These are phyloP conservation scores for Ataeniobius toweri DNA, from an alignment of 2,797 vertebrate species.

Conservation along the genomic window DNA sequence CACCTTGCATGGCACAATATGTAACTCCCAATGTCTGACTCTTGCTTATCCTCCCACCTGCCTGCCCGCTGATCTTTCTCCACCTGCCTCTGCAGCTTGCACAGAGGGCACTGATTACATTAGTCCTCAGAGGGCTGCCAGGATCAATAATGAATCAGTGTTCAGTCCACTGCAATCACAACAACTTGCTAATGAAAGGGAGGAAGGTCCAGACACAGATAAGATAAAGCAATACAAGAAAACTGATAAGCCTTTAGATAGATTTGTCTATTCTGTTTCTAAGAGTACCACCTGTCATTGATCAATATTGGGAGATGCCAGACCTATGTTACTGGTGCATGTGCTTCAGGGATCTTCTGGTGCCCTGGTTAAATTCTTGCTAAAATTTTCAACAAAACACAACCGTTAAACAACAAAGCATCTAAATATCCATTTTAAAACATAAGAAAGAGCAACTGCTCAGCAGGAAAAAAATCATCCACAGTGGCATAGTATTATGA, in stretches of 20 bases:
- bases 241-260: slow-evolving; percentile 40
- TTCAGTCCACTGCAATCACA: slow-evolving; percentile 91
- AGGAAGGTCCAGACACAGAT: slow-evolving; percentile 28
- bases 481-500: not conserved
- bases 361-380: not conserved
- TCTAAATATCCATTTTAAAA: not conserved
- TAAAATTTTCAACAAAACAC: not conserved
- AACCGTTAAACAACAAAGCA: not conserved
- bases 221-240: slow-evolving; percentile 25
- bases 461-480: not conserved
- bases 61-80: slow-evolving; percentile 46
- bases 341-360: not conserved
- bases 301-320: slow-evolving; percentile 44
- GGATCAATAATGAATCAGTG: slow-evolving; percentile 87
- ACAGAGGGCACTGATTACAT: slow-evolving; percentile 82
- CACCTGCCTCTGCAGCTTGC: slow-evolving; percentile 52
- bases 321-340: not conserved
- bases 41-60: slow-evolving; percentile 48
- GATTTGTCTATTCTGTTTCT: slow-evolving; percentile 52
- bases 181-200: slow-evolving; percentile 87
- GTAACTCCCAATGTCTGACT: not conserved
- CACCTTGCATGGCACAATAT: slow-evolving; percentile 1
- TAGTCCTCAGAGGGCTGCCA: slow-evolving; percentile 84
- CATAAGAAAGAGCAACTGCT: not conserved
- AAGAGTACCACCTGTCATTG: slow-evolving; percentile 33